These are phyloP conservation scores for Bovichtus diacanthus DNA, from an alignment of 2,797 vertebrate species.

Conservation along the genomic window DNA sequence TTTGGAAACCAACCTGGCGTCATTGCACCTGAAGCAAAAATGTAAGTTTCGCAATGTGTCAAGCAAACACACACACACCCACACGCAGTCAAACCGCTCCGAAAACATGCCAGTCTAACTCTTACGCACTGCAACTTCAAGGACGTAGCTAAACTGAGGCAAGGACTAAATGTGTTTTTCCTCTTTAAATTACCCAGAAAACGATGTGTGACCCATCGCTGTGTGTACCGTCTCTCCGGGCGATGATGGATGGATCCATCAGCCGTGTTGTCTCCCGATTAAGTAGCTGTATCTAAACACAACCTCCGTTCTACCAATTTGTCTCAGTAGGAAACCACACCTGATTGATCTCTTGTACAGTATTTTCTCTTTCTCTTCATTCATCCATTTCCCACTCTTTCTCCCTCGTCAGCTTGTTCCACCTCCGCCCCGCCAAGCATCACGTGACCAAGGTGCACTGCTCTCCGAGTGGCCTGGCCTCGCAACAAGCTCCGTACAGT, in stretches of 20 bases:
- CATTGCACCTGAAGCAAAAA: conserved; percentile 59
- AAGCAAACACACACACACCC: conserved; percentile 2
- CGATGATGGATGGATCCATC: conserved; percentile 77
- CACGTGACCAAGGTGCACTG: conserved; percentile 24
- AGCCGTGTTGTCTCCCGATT: conserved; percentile 61
- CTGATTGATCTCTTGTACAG: conserved; percentile 45
- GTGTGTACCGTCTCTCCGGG: conserved; percentile 37
- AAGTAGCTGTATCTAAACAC: conserved; percentile 73
- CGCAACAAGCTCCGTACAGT: conserved; percentile 54
- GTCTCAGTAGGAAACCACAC: conserved; percentile 56
- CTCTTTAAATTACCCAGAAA: conserved; percentile 76
- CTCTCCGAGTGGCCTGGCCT: conserved; percentile 28
- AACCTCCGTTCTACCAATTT: conserved; percentile 61
- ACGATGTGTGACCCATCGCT: conserved; percentile 52
- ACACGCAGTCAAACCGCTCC: conserved; percentile 5
- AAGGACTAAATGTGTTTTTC: conserved; percentile 40
- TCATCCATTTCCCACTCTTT: conserved; percentile 24
- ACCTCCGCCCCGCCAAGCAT: not conserved
- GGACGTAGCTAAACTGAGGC: conserved; percentile 16
- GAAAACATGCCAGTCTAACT: conserved; percentile 16
- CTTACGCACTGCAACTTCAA: conserved; percentile 11
- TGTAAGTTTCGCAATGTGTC: conserved; percentile 40
- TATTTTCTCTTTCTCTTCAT: conserved; percentile 19
- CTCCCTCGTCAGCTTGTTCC: conserved; percentile 24
- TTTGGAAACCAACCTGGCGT: conserved; percentile 46